A percentile compares a stretch with the other conserved stretches of the same genome.
Conservation (phyloP, 2,797 vertebrate genomes). For the Muscicapa comitata region DNA sequence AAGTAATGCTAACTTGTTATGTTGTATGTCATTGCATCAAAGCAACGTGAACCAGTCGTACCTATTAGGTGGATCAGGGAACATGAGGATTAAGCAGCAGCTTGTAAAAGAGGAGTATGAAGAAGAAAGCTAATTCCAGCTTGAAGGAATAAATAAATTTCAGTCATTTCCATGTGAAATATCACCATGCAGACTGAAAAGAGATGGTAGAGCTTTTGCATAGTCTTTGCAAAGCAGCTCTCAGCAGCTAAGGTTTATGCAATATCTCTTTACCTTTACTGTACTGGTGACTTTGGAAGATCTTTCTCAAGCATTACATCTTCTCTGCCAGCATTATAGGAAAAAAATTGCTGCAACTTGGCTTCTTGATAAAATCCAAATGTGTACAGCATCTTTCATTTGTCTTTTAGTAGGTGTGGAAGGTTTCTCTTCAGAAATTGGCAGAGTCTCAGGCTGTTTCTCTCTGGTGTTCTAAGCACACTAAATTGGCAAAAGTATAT, state of each 20-base stretch:
- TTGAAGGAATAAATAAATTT: background rate
- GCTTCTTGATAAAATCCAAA: background rate
- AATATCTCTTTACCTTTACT: background rate
- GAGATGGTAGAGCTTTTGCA: background rate
- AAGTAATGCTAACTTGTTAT: background rate
- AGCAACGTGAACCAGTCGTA: background rate
- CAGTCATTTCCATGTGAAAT: background rate
- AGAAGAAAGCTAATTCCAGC: background rate
- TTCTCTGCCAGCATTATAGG: background rate
- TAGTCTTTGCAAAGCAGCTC: background rate
- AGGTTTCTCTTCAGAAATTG: background rate
- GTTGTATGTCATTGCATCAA: background rate
- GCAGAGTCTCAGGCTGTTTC: background rate
- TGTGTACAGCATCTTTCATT: background rate
- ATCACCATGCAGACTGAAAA: background rate
- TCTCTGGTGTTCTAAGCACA: background rate
- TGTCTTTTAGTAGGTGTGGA: background rate
- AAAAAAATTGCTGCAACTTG: background rate
- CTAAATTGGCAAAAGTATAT: background rate
- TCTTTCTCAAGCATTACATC: background rate
- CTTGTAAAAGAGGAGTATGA: background rate
- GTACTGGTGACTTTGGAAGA: background rate
- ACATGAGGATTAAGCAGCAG: background rate
- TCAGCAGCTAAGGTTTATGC: background rate
- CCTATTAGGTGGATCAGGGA: background rate